Evolutionary conservation across 1,140 invertebrate genomes (phyloP).

Genomic region (Telenomus remus): DNA sequence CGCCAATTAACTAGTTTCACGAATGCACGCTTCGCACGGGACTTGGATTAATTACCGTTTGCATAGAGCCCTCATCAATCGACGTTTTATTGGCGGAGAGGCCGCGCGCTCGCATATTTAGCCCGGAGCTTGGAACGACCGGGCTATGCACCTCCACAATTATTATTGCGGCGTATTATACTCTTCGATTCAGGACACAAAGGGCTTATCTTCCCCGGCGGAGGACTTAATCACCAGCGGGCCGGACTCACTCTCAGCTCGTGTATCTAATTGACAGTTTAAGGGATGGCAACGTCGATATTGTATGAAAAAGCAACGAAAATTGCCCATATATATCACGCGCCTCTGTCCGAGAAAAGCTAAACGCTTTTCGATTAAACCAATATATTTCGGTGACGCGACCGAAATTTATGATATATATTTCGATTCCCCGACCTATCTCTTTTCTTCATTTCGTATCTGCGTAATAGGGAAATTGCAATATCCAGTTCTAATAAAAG

Average conservation of each 20-base stretch:
- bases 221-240: conserved; percentile 59
- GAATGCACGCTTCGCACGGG: conserved; percentile 52
- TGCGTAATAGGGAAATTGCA: neutral
- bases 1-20: conserved; percentile 52
- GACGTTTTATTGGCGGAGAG: conserved; percentile 53
- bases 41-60: conserved; percentile 57
- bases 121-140: conserved; percentile 46
- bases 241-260: conserved; percentile 50
- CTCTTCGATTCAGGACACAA: conserved; percentile 58
- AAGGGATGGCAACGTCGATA: conserved; percentile 51
- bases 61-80: conserved; percentile 53
- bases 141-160: conserved; percentile 40
- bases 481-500: neutral
- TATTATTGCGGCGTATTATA: conserved; percentile 55
- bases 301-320: conserved; percentile 57
- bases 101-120: conserved; percentile 38
- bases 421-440: conserved; percentile 10
- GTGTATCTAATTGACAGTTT: conserved; percentile 60
- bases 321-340: conserved; percentile 52
- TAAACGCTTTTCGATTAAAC: conserved; percentile 54
- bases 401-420: conserved; percentile 38
- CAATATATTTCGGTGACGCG: conserved; percentile 40
- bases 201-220: conserved; percentile 59
- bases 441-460: neutral
- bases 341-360: conserved; percentile 32